phyloP scores from a whole-genome alignment of 2,888 invertebrate species.

The Cryptophagus acutangulus region DNA sequence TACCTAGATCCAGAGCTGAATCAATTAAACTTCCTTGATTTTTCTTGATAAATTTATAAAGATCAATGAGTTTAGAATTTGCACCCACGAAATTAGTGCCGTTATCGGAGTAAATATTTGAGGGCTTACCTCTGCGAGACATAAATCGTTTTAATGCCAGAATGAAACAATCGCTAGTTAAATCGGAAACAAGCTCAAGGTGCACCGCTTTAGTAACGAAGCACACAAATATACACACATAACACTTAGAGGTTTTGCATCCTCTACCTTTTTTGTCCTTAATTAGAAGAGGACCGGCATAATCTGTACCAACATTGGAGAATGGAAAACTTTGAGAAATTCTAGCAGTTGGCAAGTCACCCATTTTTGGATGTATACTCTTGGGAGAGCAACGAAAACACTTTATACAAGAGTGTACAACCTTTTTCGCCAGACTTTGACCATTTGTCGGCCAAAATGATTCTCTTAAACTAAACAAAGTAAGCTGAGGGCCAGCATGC shows the following conservation, averaged over 20 bases:
- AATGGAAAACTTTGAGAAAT: conserved; percentile 10
- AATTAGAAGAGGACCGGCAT: conserved; percentile 15
- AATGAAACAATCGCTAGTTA: conserved; percentile 12
- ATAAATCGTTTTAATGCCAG: conserved; percentile 17
- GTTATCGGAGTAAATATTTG: conserved; percentile 15
- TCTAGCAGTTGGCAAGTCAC: conserved; percentile 13
- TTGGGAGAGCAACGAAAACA: conserved; percentile 14
- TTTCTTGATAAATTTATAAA: no score
- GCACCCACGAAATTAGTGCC: conserved; percentile 20
- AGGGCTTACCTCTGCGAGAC: conserved; percentile 13
- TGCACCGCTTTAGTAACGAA: conserved; percentile 17
- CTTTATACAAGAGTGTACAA: conserved; percentile 9
- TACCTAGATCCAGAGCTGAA: conserved; percentile 3
- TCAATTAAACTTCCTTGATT: background rate
- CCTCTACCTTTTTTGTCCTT: conserved; percentile 10
- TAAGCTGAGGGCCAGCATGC: conserved; percentile 23
- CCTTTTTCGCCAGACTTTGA: conserved; percentile 7
- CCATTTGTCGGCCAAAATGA: conserved; percentile 26
- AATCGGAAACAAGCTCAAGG: conserved; percentile 14
- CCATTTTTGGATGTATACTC: conserved; percentile 9
- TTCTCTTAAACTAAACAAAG: conserved; percentile 15
- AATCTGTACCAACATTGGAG: conserved; percentile 15
- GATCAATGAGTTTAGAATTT: conserved; percentile 13
- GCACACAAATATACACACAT: conserved; percentile 18
- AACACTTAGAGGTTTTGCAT: conserved; percentile 10